A percentile compares a stretch with the other conserved stretches of the same genome.
phyloP scores from a whole-genome alignment of 2,797 vertebrate genomes.

The Galagoides demidoff region DNA sequence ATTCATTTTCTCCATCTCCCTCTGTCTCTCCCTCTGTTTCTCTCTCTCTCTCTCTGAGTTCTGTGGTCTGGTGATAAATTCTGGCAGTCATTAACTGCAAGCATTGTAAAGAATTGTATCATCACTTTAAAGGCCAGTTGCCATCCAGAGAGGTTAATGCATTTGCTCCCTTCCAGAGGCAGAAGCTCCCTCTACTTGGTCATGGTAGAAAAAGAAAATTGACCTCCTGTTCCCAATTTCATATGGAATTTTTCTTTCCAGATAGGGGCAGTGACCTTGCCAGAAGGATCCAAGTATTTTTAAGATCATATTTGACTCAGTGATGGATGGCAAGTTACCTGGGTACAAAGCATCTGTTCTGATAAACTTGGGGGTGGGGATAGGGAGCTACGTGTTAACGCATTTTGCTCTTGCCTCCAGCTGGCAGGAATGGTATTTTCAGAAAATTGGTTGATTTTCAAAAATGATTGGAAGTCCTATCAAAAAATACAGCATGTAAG shows the following conservation, averaged over 20 bases:
- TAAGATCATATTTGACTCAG: conserved; percentile 76
- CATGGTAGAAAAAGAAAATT: conserved; percentile 65
- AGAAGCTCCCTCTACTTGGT: not conserved
- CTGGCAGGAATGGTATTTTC: conserved; percentile 4
- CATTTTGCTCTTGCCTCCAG: not conserved
- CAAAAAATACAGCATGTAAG: not conserved
- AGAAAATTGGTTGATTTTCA: not conserved
- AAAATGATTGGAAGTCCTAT: not conserved
- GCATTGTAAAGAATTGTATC: not conserved
- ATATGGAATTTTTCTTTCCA: conserved; percentile 71
- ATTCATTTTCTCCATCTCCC: not conserved
- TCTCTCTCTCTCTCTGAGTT: not conserved
- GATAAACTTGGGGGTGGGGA: conserved; percentile 37
- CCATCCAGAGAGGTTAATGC: conserved; percentile 20
- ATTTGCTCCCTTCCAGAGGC: conserved; percentile 51
- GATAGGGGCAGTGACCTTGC: conserved; percentile 80
- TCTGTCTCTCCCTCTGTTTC: not conserved
- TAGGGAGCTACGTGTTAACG: not conserved
- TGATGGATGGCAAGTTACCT: conserved; percentile 73
- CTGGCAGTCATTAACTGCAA: not conserved
- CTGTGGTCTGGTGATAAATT: not conserved
- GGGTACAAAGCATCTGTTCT: conserved; percentile 52
- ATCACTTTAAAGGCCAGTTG: not conserved
- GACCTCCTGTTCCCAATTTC: conserved; percentile 78
- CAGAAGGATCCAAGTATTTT: conserved; percentile 72